Base-by-base conservation (phyloP, 37 sponge, comb jelly and placozoan genomes). In the Halisarca cf. caerulea region DNA sequence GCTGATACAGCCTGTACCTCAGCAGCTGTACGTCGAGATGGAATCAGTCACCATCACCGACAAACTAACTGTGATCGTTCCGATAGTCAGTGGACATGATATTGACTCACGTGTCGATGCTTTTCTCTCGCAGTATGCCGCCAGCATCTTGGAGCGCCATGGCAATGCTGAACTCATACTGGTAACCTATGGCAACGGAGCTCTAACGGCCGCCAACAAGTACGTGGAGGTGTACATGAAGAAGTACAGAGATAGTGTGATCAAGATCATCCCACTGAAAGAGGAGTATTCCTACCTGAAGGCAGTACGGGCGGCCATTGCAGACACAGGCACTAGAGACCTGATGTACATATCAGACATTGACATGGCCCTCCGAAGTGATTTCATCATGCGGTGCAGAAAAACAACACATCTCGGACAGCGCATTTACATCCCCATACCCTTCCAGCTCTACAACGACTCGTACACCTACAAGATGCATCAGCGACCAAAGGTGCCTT, bases 381-480 rank as follows among this genome's bases (percentile, higher is more conserved):
- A 74, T 25, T 74, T 74, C 6, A 43, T 74, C 11, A 74, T 74
- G 77, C 43, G 77, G 2, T 74, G 77, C 45, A 74, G 77, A 41
- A 74, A 74, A 44, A 74, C 77, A 9, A 40, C 45, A 3, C 7
- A 36, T 25, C 44, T 36, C 21, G 42, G 39, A n/a, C 24, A 41
- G 7, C 0, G 77, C 18, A 2, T 74, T 4, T 74, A 74, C 45
- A 21, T 74, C 45, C 77, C 77, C 0, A 37, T 74, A 5, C 77
- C 77, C 1, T 74, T 25, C 44, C 77, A 74, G 24, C 14, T 74
- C 2, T 74, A 74, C 77, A 74, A 74, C 45, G 41, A 20, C 77
- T 74, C 77, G 2, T 74, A 74, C 77, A 74, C 77, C 5, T 74
- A 74, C 45, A 39, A 40, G 24, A 40, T 74, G 77, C 30, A 74